Evolutionary conservation across 1,140 invertebrate species (phyloP).

Genomic region (Trialeurodes vaporariorum): DNA sequence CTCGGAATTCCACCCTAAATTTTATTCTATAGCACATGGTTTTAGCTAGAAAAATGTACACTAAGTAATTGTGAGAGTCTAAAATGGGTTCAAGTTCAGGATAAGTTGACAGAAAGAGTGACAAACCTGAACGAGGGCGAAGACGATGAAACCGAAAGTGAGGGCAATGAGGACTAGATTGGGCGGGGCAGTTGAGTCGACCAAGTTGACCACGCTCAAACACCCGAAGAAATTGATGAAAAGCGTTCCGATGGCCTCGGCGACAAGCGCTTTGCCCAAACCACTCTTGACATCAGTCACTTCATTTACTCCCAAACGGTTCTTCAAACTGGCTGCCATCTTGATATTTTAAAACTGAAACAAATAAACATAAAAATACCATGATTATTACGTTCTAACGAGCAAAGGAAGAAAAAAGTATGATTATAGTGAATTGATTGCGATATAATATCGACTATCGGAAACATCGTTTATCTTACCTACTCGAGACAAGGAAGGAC

Average conservation of each 20-base stretch:
- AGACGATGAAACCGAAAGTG: slow-evolving; percentile 75
- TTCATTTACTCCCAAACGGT: slow-evolving; percentile 43
- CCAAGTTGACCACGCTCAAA: slow-evolving; percentile 48
- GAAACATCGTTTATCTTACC: no score
- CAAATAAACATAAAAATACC: neutral
- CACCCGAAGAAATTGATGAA: slow-evolving; percentile 75
- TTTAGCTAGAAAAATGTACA: no score
- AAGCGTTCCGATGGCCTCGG: slow-evolving; percentile 74
- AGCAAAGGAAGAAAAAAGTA: neutral
- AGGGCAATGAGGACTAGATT: slow-evolving; percentile 66
- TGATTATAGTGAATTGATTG: neutral
- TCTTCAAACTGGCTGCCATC: neutral
- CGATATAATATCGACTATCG: no score
- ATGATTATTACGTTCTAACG: neutral
- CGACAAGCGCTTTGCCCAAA: slow-evolving; percentile 45
- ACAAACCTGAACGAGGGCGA: slow-evolving; percentile 59
- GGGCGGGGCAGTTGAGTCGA: slow-evolving; percentile 33
- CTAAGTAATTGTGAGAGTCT: no score
- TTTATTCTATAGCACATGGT: no score
- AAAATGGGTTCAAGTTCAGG: no score
- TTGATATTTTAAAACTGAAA: neutral
- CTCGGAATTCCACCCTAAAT: no score
- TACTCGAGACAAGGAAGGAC: no score
- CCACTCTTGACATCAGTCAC: slow-evolving; percentile 46
- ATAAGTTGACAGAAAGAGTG: no score